phyloP scores from a whole-genome alignment of 2,797 vertebrate genomes.

The Amniataba percoides region DNA sequence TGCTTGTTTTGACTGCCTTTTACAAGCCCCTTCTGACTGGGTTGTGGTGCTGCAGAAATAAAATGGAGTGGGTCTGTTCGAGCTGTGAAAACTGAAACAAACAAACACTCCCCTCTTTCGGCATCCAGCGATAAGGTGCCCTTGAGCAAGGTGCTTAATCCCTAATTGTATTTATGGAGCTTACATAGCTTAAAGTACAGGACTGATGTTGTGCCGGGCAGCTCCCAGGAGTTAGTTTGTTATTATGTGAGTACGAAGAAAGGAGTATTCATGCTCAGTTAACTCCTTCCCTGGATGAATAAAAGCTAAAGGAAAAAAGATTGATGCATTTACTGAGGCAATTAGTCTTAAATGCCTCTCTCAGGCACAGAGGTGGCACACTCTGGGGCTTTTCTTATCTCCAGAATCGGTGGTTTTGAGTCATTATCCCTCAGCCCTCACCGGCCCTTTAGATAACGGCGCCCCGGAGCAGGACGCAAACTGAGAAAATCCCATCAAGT shows the following conservation, averaged over 20 bases:
- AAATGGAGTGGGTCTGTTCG: not conserved
- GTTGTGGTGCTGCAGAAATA: not conserved
- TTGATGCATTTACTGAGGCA: conserved; percentile 67
- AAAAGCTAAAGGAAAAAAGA: conserved; percentile 52
- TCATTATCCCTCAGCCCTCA: conserved; percentile 67
- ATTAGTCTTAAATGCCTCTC: conserved; percentile 67
- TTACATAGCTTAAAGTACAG: conserved; percentile 15
- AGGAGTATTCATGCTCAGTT: conserved; percentile 61
- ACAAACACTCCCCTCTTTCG: not conserved
- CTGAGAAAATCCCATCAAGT: conserved; percentile 76
- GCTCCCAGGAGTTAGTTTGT: conserved; percentile 33
- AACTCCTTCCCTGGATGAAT: conserved; percentile 60
- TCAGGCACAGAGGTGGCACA: conserved; percentile 55
- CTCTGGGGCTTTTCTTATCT: conserved; percentile 70
- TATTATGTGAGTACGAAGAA: conserved; percentile 32
- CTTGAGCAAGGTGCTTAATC: conserved; percentile 48
- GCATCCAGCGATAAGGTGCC: conserved; percentile 16
- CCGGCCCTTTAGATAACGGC: conserved; percentile 50
- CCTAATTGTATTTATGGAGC: conserved; percentile 46
- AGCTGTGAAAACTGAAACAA: not conserved
- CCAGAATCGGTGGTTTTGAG: conserved; percentile 65
- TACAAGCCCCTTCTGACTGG: conserved; percentile 6
- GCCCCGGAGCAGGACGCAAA: conserved; percentile 52
- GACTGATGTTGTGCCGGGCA: not conserved
- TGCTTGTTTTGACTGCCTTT: conserved; percentile 13